phyloP scores from a whole-genome alignment of 2,888 invertebrate genomes.

The Diarsia mendica region DNA sequence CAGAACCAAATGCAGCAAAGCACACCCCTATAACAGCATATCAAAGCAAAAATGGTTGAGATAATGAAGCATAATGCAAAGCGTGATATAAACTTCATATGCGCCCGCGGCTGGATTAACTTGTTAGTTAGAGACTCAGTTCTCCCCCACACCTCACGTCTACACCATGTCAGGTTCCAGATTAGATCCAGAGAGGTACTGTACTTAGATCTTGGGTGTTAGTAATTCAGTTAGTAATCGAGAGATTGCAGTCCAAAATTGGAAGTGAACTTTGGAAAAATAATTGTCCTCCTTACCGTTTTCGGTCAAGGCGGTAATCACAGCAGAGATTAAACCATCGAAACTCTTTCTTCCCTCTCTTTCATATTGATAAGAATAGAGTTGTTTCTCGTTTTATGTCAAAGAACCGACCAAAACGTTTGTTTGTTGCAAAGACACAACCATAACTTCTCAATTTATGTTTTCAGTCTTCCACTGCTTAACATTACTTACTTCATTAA shows the following conservation, averaged over 20 bases:
- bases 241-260: neutral
- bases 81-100: conserved; percentile 87
- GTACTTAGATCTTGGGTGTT: conserved; percentile 9
- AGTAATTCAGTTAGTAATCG: conserved; percentile 3
- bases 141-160: conserved; percentile 59
- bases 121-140: conserved; percentile 80
- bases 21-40: conserved; percentile 79
- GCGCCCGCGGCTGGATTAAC: conserved; percentile 86
- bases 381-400: no score
- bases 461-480: no score
- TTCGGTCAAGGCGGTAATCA: no score
- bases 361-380: no score
- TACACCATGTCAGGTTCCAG: conserved; percentile 62
- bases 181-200: conserved; percentile 50
- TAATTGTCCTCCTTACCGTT: no score
- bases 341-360: no score
- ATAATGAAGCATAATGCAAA: conserved; percentile 89
- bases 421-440: no score
- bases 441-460: no score
- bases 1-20: neutral
- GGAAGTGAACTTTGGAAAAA: neutral
- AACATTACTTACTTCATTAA: no score
- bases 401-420: no score
- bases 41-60: conserved; percentile 87
- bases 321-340: no score